phyloP scores from a whole-genome alignment of 1,140 invertebrate genomes.

The Lerema accius region DNA sequence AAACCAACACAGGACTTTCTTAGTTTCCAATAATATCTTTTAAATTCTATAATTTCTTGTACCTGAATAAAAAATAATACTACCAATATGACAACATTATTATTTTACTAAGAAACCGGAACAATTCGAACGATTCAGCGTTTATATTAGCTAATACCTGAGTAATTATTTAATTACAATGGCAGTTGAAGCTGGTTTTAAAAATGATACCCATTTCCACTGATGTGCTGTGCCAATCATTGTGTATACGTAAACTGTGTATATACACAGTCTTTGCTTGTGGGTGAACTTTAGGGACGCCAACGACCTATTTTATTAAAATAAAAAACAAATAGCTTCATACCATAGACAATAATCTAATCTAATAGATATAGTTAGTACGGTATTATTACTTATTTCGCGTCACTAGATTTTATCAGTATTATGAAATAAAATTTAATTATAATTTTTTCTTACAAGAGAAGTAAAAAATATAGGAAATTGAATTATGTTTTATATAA shows the following conservation, averaged over 20 bases:
- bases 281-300: slow-evolving; percentile 32
- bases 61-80: background rate
- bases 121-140: slow-evolving; percentile 7
- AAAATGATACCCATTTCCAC: slow-evolving; percentile 34
- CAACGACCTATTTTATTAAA: slow-evolving; percentile 3
- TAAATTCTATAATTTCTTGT: no score
- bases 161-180: slow-evolving; percentile 41
- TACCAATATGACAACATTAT: background rate
- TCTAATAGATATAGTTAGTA: no score
- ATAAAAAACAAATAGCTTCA: no score
- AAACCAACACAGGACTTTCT: no score
- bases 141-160: slow-evolving; percentile 25
- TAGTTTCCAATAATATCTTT: no score
- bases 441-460: no score
- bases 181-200: slow-evolving; percentile 37
- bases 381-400: no score
- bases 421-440: no score
- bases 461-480: no score
- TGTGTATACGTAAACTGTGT: slow-evolving; percentile 51
- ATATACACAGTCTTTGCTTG: slow-evolving; percentile 35
- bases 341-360: no score
- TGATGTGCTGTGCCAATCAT: slow-evolving; percentile 54
- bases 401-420: no score
- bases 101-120: slow-evolving; percentile 11
- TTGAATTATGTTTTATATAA: no score